Conservation (phyloP, 2,888 invertebrate species). For the Dorcus parallelipipedus region DNA sequence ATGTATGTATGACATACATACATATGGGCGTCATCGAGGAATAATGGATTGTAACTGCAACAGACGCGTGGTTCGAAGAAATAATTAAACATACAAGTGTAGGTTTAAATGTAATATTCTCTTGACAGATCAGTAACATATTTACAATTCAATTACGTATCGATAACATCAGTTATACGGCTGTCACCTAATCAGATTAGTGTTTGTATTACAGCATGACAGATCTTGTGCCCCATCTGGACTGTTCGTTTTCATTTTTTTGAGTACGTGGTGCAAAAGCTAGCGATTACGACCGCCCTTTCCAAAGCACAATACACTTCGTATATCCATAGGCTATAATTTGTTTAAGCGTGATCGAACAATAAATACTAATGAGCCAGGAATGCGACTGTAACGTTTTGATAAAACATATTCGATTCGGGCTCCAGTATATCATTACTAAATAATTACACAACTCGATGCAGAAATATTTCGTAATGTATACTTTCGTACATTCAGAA, state of each 20-base stretch:
- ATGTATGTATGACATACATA: too few relatives aligned
- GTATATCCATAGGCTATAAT: neutral
- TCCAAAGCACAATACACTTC: neutral
- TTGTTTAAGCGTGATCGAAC: neutral
- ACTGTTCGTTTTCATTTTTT: neutral
- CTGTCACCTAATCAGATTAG: conserved; percentile 2
- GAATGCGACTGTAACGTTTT: too few relatives aligned
- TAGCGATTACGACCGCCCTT: neutral
- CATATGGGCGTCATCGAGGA: too few relatives aligned
- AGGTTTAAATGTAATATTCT: neutral
- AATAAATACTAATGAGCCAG: neutral
- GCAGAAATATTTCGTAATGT: too few relatives aligned
- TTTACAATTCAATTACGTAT: conserved; percentile 2
- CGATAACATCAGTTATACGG: neutral
- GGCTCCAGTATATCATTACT: too few relatives aligned
- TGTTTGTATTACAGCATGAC: neutral
- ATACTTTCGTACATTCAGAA: too few relatives aligned
- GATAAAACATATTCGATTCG: too few relatives aligned
- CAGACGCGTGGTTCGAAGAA: neutral
- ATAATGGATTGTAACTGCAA: too few relatives aligned
- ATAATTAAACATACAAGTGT: neutral
- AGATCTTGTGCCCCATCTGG: neutral
- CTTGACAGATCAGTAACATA: neutral
- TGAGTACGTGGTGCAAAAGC: neutral
- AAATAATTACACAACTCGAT: too few relatives aligned